Base-by-base conservation (phyloP, 1,140 invertebrate genomes). In the Lepidurus packardi region DNA sequence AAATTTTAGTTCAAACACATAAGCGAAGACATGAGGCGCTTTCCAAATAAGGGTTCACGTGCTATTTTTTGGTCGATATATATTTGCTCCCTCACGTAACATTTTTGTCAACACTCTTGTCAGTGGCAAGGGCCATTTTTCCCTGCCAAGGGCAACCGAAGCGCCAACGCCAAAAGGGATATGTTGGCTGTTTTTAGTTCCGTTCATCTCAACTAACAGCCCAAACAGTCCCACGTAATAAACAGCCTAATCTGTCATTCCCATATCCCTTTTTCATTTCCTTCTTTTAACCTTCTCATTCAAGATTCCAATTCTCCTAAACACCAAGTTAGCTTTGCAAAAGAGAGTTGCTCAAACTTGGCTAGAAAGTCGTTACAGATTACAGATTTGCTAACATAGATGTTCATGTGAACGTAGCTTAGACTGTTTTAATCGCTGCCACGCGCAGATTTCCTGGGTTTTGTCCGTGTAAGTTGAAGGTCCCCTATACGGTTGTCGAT, bases 181-280 rank as follows among this genome's bases (percentile, higher is more conserved):
- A 65, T 65, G 47, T 6, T 11, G 47, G 21, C 47, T 65, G 47
- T 65, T 65, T 65, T 65, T 65, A 65, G 47, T 65, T 13, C 47
- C 47, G 13, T 13, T 65, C 47, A 65, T 65, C 47, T 65, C 47
- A 65, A 65, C 47, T 65, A 65, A 65, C 47, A 65, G 47, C 21
- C 47, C 47, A 65, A 65, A 65, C 47, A 65, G 47, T 65, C 47
- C 47, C 47, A 65, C 47, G 21, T 65, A 65, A 65, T 65, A 65
- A 65, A 65, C 47, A 65, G 47, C 13, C 47, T 21, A 65, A 65
- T 65, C 47, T 65, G 47, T 65, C 47, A 65, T 65, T 65, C 21
- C 47, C 47, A 13, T 65, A n/a, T 65, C 47, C 47, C 13, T 65
- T 13, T 21, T 21, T 6, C n/a, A 65, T 1, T 9, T 16, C 5